Base-by-base conservation (phyloP, 92 coral and sea anemone species). In the Pocillopora meandrina region DNA sequence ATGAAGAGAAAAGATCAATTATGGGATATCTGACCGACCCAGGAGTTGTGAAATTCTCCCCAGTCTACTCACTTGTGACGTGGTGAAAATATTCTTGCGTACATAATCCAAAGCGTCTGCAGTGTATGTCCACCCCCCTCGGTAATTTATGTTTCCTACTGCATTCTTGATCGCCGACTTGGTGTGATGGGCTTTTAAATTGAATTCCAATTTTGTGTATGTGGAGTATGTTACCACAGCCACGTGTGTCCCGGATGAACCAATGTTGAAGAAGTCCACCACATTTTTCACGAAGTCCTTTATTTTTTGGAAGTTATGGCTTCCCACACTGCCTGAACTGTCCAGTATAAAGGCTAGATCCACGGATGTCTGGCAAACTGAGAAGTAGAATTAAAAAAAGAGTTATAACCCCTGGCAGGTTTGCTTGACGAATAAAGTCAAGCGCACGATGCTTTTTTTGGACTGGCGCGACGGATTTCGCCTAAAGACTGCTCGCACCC, bases 341-440 rank as follows among this genome's bases (percentile, higher is more conserved):
- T 96, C 99, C 67, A 96, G 95, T 16, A 94, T 87, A 77, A 96
- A 96, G 0, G 92, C 97, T 15, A 96, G 82, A 71, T 96, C 99
- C n/a, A 96, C 95, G 13, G 99, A 91, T 0, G 99, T 92, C 79
- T 96, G 99, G 74, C 99, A 96, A 76, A 96, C 99, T 96, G 92
- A 4, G 65, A 80, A 70, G 17, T 71, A n/a, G 33, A 14, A 42
- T 52, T 16, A 52, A 34, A 0, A 36, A 61, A 33, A 79, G 47
- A 14, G 31, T 42, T 26, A 21, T 52, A 11, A 55, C 33, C 52
- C 31, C 31, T 73, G 15, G 52, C 8, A 42, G 8, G 4, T 42
- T 42, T 42, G 5, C 52, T 42, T 42, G 52, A 42, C 52, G 8
- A 42, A 42, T 3, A 7, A 42, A 42, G 4, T 42, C 8, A 7